A percentile compares a stretch with the other conserved stretches of the same genome.
Evolutionary conservation across 2,888 invertebrate species (phyloP).

Genomic region (Macaria notata): DNA sequence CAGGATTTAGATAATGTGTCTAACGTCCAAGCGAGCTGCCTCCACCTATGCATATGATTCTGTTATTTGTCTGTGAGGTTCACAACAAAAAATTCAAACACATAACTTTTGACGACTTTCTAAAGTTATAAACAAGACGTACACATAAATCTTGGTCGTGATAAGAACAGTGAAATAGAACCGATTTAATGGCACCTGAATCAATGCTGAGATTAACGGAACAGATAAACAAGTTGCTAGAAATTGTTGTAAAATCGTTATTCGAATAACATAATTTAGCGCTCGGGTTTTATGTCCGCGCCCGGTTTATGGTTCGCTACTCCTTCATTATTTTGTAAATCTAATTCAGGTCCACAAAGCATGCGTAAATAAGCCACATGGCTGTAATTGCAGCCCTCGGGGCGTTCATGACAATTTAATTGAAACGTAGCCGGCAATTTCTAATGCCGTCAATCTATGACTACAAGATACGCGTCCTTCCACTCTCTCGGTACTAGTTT

Average conservation of each 20-base stretch:
- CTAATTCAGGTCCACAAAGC: constrained; percentile 33
- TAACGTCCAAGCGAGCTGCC: too few species aligned
- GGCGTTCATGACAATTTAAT: constrained; percentile 63
- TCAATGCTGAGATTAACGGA: too few species aligned
- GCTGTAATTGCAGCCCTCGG: constrained; percentile 51
- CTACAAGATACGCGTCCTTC: constrained; percentile 15
- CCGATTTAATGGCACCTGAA: too few species aligned
- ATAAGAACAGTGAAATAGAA: too few species aligned
- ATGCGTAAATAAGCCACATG: constrained; percentile 45
- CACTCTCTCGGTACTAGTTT: constrained; percentile 13
- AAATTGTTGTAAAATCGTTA: background rate
- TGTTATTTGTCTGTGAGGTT: too few species aligned
- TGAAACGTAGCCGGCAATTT: constrained; percentile 56
- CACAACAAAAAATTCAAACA: too few species aligned
- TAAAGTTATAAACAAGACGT: too few species aligned
- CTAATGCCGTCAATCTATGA: constrained; percentile 31
- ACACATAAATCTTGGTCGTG: too few species aligned
- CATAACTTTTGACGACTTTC: too few species aligned
- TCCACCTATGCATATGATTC: too few species aligned
- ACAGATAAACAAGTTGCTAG: background rate
- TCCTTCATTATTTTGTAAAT: constrained; percentile 20
- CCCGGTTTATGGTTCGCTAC: background rate
- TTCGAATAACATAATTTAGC: background rate
- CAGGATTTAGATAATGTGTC: too few species aligned
- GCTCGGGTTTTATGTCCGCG: background rate